phyloP scores from a whole-genome alignment of 2,888 invertebrate genomes.

The Glyphotaelius pellucidus region DNA sequence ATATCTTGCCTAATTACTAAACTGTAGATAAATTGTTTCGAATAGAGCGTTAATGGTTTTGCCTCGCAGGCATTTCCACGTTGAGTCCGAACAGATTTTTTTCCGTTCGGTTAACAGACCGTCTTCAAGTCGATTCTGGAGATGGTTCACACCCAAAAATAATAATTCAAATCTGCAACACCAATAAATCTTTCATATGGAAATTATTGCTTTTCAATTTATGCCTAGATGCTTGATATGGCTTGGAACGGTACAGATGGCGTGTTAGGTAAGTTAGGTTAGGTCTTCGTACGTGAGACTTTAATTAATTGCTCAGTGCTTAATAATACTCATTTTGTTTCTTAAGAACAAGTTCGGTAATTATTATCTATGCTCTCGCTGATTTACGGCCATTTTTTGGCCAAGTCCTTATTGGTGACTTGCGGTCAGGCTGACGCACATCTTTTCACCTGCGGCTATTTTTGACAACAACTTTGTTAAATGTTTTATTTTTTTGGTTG shows the following conservation, averaged over 20 bases:
- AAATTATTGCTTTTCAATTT: constrained; percentile 52
- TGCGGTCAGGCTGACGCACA: neutral
- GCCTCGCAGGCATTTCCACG: constrained; percentile 22
- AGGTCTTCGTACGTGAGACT: constrained; percentile 15
- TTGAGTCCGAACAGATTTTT: constrained; percentile 1
- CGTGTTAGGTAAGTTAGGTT: constrained; percentile 20
- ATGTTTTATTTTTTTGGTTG: neutral
- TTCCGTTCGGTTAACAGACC: constrained; percentile 11
- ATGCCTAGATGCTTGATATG: constrained; percentile 19
- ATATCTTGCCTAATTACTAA: constrained; percentile 39
- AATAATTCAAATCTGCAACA: constrained; percentile 50
- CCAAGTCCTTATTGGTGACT: neutral
- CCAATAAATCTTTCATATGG: constrained; percentile 44
- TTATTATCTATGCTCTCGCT: constrained; percentile 3
- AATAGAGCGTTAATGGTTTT: constrained; percentile 54
- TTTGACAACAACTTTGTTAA: neutral
- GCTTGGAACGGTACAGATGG: constrained; percentile 33
- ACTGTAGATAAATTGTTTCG: constrained; percentile 54
- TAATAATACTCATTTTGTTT: constrained; percentile 18
- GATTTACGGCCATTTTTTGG: constrained; percentile 21
- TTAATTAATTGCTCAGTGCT: constrained; percentile 38
- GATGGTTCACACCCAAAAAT: constrained; percentile 50
- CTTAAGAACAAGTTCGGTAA: constrained; percentile 29
- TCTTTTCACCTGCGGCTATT: neutral
- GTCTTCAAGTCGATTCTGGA: constrained; percentile 10